Conservation (phyloP, 2,888 invertebrate species). For the Myopa testacea region DNA sequence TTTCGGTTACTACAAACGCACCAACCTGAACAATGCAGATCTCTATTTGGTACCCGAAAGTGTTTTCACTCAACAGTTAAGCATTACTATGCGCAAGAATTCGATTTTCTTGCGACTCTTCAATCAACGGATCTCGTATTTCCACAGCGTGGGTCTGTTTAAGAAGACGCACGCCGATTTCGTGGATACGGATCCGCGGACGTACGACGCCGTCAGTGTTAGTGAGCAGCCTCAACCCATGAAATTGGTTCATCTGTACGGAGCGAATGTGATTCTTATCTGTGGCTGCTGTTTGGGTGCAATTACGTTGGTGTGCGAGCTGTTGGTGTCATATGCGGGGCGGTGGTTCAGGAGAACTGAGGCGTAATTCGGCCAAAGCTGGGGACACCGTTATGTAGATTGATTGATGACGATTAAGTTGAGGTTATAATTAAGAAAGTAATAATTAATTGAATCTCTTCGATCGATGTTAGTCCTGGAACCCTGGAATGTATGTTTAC, state of each 20-base stretch:
- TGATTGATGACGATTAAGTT: too few species aligned
- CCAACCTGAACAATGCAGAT: constrained; percentile 29
- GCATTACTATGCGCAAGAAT: constrained; percentile 52
- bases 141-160: constrained; percentile 47
- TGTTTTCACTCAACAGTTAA: constrained; percentile 51
- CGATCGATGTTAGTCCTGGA: too few species aligned
- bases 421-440: too few species aligned
- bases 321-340: neutral
- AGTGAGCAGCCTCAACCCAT: constrained; percentile 44
- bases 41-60: constrained; percentile 48
- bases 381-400: too few species aligned
- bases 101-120: constrained; percentile 48
- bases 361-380: too few species aligned
- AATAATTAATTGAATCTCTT: too few species aligned
- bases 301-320: neutral
- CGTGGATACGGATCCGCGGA: constrained; percentile 22
- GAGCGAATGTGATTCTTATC: too few species aligned
- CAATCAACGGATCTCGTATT: constrained; percentile 46
- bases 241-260: constrained; percentile 43
- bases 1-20: constrained; percentile 49
- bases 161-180: constrained; percentile 45
- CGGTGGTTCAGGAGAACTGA: neutral
- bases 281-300: neutral
- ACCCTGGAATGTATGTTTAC: too few species aligned
- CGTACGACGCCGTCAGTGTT: neutral